Percentiles rank a stretch among this genome's conserved stretches.
These are phyloP conservation scores for Phycodurus eques DNA, from an alignment of 2,113 vertebrate genomes.

Conservation along the genomic window DNA sequence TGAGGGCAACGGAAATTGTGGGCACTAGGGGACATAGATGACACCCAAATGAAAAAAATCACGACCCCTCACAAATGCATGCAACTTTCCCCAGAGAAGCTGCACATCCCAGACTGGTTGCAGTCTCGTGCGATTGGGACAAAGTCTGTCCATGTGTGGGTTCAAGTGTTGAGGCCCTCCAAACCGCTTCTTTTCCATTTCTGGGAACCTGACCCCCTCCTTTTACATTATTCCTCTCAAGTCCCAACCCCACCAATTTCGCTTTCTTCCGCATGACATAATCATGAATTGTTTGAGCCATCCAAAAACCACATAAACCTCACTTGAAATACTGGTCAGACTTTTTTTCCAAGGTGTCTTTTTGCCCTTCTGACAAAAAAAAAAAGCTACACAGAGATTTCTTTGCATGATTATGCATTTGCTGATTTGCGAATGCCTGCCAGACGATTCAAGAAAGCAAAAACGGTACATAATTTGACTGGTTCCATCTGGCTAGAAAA, in stretches of 20 bases:
- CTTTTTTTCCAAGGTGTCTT: constrained; percentile 61
- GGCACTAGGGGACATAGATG: neutral
- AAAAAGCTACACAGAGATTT: constrained; percentile 48
- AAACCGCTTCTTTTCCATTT: constrained; percentile 73
- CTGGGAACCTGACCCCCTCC: constrained; percentile 72
- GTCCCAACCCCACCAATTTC: constrained; percentile 56
- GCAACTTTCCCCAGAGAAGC: constrained; percentile 35
- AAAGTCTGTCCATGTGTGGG: constrained; percentile 44
- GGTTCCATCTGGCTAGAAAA: constrained; percentile 13
- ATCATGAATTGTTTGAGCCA: constrained; percentile 64
- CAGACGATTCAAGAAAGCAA: constrained; percentile 14
- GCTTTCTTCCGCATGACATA: constrained; percentile 56
- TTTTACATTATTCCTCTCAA: constrained; percentile 65
- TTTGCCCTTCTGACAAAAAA: constrained; percentile 15
- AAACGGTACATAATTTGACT: constrained; percentile 17
- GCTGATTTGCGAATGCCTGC: constrained; percentile 38
- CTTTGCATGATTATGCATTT: constrained; percentile 56
- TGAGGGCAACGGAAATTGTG: constrained; percentile 4
- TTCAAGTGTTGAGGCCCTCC: constrained; percentile 60
- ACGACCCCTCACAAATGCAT: constrained; percentile 46
- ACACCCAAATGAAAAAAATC: constrained; percentile 28
- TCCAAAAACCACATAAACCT: constrained; percentile 72
- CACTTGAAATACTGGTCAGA: constrained; percentile 60
- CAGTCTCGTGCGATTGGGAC: constrained; percentile 56
- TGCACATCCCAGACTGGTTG: constrained; percentile 27